Conservation (phyloP, 2,113 vertebrate species). For the Triplophysa rosa region DNA sequence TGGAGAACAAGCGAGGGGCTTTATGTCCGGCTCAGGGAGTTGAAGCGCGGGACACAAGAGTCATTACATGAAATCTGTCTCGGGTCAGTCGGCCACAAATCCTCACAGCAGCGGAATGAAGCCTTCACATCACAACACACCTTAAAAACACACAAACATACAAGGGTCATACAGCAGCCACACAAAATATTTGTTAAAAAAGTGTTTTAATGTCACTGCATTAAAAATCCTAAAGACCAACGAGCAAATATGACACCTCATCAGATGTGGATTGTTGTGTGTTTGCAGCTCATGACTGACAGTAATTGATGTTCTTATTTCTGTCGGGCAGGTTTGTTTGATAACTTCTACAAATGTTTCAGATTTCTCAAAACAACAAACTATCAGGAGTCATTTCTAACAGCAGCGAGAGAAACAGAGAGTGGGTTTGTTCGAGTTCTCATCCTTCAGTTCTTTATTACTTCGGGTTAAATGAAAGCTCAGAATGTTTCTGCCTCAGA, state of each 20-base stretch:
- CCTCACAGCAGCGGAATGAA: no score
- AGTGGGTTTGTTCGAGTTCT: not conserved
- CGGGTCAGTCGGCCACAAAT: slow-evolving; percentile 10
- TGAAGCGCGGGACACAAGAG: slow-evolving; percentile 12
- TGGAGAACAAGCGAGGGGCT: slow-evolving; percentile 53
- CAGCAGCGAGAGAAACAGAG: not conserved
- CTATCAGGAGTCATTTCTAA: not conserved
- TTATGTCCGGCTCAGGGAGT: slow-evolving; percentile 52
- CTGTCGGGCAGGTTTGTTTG: no score
- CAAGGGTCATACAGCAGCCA: no score
- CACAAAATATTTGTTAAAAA: no score
- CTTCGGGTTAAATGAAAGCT: slow-evolving; percentile 19
- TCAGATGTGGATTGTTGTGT: no score
- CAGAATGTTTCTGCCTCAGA: slow-evolving; percentile 29
- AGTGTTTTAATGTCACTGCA: no score
- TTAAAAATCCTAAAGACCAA: no score
- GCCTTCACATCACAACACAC: no score
- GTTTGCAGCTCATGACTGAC: no score
- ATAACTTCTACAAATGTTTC: not conserved
- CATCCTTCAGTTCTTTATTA: slow-evolving; percentile 7
- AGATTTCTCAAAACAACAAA: not conserved
- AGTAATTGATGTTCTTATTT: no score
- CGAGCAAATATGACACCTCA: no score
- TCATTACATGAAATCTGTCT: slow-evolving; percentile 49
- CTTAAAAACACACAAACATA: no score